Evolutionary conservation across 92 coral and sea anemone species (phyloP).

Genomic region (Epizoanthus rinbou): DNA sequence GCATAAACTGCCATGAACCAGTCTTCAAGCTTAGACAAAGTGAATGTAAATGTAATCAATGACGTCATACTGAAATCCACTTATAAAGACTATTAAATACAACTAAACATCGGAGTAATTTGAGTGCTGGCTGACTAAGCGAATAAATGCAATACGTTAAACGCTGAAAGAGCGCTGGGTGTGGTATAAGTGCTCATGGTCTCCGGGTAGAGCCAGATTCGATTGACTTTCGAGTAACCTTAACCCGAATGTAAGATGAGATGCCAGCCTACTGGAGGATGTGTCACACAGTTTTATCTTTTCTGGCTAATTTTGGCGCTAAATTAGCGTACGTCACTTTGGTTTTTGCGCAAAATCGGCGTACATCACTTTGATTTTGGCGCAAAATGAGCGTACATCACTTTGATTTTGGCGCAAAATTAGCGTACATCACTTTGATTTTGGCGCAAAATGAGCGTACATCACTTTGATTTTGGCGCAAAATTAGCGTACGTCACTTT

Average conservation of each 20-base stretch:
- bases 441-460: no score
- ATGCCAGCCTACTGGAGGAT: background rate
- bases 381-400: background rate
- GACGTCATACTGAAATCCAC: no score
- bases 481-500: no score
- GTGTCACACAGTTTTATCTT: background rate
- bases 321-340: background rate
- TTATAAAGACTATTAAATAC: background rate
- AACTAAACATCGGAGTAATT: background rate
- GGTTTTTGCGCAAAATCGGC: background rate
- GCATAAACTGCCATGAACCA: no score
- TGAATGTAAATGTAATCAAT: no score
- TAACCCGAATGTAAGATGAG: background rate
- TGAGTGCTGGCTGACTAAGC: background rate
- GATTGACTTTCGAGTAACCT: background rate
- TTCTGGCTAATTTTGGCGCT: background rate
- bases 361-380: background rate
- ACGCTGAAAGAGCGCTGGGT: slow-evolving; percentile 20
- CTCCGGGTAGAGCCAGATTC: background rate
- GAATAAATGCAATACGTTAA: slow-evolving; percentile 32
- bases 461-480: no score
- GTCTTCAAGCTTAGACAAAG: no score
- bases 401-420: background rate
- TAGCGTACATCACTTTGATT: no score
- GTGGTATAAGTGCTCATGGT: slow-evolving; percentile 10